Evolutionary conservation across 1,140 invertebrate species (phyloP).

Genomic region (Trachymyrmex cornetzi): DNA sequence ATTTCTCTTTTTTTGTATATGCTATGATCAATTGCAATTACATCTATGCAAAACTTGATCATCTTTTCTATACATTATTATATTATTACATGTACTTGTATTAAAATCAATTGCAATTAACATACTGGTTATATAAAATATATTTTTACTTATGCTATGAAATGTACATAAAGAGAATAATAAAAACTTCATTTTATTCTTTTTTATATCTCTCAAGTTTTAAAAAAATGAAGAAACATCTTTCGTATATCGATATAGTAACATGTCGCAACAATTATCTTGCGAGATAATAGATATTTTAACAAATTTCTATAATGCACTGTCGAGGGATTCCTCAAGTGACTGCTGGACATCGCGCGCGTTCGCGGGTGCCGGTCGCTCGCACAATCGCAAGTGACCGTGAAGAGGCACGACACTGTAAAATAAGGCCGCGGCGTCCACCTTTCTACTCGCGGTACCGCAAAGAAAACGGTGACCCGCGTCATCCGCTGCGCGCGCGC

Average conservation of each 20-base stretch:
- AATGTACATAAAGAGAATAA: neutral
- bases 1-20: neutral
- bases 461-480: slow-evolving; percentile 77
- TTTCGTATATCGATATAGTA: neutral
- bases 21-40: too few species aligned
- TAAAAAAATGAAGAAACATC: neutral
- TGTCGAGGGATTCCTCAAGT: neutral
- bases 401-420: slow-evolving; percentile 77
- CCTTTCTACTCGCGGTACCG: slow-evolving; percentile 77
- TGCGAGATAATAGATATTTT: too few species aligned
- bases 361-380: slow-evolving; percentile 73
- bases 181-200: neutral
- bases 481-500: slow-evolving; percentile 57
- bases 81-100: too few species aligned
- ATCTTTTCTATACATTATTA: too few species aligned
- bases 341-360: slow-evolving; percentile 34
- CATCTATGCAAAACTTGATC: too few species aligned
- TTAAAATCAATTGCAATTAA: too few species aligned
- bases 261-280: neutral
- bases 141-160: too few species aligned
- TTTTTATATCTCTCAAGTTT: too few species aligned
- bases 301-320: neutral
- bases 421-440: slow-evolving; percentile 78
- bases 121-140: too few species aligned
- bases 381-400: slow-evolving; percentile 75